These are phyloP conservation scores for Pseudorectes ferrugineus DNA, from an alignment of 2,113 vertebrate genomes.

Conservation along the genomic window DNA sequence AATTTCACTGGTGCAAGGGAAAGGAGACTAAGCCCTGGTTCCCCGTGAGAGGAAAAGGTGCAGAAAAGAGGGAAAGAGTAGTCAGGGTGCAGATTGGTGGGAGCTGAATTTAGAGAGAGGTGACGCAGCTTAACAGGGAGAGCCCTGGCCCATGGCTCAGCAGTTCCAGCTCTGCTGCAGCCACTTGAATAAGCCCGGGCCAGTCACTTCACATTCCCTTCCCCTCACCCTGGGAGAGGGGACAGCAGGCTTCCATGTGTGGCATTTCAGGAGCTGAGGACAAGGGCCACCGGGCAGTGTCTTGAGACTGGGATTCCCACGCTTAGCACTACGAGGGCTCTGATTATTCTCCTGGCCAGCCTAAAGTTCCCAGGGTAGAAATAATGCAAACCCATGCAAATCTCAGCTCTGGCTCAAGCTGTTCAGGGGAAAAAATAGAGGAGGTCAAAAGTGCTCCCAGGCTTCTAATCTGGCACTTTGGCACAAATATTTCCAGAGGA, in stretches of 20 bases:
- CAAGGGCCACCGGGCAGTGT: background rate
- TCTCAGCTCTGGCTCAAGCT: background rate
- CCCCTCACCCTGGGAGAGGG: accelerated
- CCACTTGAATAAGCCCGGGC: background rate
- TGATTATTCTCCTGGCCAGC: background rate
- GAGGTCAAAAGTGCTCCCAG: background rate
- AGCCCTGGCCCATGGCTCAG: background rate
- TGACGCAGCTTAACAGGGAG: background rate
- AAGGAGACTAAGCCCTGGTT: background rate
- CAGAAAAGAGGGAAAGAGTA: background rate
- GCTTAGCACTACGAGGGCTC: background rate
- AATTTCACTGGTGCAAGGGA: background rate
- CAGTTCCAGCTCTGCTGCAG: background rate
- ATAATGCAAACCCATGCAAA: background rate
- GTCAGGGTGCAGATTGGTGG: background rate
- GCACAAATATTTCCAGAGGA: background rate
- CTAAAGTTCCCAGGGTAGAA: background rate
- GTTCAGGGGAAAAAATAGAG: background rate
- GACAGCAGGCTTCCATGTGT: accelerated
- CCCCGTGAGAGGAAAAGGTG: background rate
- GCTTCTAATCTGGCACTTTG: background rate
- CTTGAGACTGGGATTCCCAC: background rate
- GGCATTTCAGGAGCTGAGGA: background rate
- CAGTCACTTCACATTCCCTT: background rate
- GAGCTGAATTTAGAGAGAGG: background rate